Evolutionary conservation across 23 tunicate genomes (phyloP).

Genomic region (Halocynthia aurantium): DNA sequence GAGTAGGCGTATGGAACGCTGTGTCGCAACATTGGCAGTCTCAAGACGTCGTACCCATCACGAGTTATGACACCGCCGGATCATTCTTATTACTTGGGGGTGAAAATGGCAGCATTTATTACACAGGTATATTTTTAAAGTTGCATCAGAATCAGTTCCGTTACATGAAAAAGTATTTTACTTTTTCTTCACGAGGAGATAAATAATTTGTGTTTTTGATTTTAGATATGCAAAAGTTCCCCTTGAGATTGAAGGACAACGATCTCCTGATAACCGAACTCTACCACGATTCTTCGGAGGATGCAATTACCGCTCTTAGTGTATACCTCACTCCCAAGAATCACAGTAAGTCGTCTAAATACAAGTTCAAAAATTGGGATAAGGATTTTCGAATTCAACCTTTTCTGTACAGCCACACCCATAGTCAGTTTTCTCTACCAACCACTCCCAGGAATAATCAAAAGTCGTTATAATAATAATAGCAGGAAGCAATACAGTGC

Average conservation of each 20-base stretch:
- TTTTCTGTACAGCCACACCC: neutral
- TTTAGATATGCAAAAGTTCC: slow-evolving; percentile 97
- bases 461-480: neutral
- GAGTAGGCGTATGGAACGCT: slow-evolving; percentile 97
- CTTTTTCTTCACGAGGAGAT: neutral
- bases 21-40: slow-evolving; percentile 97
- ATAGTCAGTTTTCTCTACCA: too few relatives aligned
- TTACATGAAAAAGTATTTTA: too few relatives aligned
- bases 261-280: slow-evolving; percentile 88
- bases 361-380: too few relatives aligned
- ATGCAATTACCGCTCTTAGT: slow-evolving; percentile 90
- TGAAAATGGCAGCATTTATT: slow-evolving; percentile 72
- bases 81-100: slow-evolving; percentile 83
- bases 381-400: too few relatives aligned
- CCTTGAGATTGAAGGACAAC: slow-evolving; percentile 84
- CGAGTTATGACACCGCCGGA: slow-evolving; percentile 90
- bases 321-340: slow-evolving; percentile 80
- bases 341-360: slow-evolving; percentile 30
- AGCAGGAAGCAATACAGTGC: neutral
- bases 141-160: neutral
- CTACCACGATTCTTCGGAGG: slow-evolving; percentile 63
- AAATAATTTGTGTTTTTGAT: neutral
- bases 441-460: too few relatives aligned
- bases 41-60: slow-evolving; percentile 76
- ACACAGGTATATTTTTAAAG: slow-evolving; percentile 39